Evolutionary conservation across 2,888 invertebrate genomes (phyloP).

Genomic region (Drosophila rellima): DNA sequence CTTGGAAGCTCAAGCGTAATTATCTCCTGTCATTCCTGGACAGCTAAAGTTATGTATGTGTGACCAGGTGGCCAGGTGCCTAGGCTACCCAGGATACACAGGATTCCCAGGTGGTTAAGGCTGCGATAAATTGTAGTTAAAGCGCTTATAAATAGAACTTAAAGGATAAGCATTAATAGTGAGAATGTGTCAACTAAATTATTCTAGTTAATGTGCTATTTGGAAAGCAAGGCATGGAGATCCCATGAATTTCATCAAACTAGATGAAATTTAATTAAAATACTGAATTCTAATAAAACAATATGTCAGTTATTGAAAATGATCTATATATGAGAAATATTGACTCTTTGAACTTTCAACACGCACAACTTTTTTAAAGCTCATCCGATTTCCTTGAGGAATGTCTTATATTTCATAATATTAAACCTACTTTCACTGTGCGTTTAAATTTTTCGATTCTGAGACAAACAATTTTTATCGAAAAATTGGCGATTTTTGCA

Average conservation of each 20-base stretch:
- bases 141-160: constrained; percentile 18
- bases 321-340: too few relatives aligned
- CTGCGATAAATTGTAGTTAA: constrained; percentile 56
- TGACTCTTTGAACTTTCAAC: too few relatives aligned
- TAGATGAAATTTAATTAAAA: too few relatives aligned
- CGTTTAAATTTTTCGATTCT: too few relatives aligned
- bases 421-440: too few relatives aligned
- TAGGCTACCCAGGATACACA: not conserved
- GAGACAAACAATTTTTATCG: too few relatives aligned
- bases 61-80: constrained; percentile 7
- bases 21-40: constrained; percentile 46
- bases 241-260: not conserved
- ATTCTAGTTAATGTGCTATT: constrained; percentile 1
- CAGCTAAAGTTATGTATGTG: constrained; percentile 36
- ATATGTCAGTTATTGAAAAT: too few relatives aligned
- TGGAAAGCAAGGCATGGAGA: not conserved
- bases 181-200: constrained; percentile 25
- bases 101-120: constrained; percentile 36
- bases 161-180: constrained; percentile 34
- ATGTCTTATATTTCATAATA: too few relatives aligned
- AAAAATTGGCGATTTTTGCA: too few relatives aligned
- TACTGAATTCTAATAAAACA: too few relatives aligned
- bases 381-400: too few relatives aligned
- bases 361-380: too few relatives aligned
- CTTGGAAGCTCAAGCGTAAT: constrained; percentile 56